Base-by-base conservation (phyloP, 2,113 vertebrate genomes). In the Furnarius figulus region DNA sequence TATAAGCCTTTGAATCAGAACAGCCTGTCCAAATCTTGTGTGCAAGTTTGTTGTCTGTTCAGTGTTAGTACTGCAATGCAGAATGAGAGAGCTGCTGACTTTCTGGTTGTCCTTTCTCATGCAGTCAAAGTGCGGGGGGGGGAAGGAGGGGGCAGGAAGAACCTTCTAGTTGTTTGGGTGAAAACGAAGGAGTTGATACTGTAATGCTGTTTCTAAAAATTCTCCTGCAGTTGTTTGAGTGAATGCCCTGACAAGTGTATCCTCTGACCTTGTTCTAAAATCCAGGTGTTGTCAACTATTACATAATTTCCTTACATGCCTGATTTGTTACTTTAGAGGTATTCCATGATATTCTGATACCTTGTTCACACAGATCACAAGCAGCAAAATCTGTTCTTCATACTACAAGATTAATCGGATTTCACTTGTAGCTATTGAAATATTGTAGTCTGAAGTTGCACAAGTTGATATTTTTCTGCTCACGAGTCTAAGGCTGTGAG, bases 21-120 rank as follows among this genome's bases (percentile, higher is more conserved):
- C 66, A 40, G 15, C 12, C 2, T 4, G 40, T 76, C 78, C 68
- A 59, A 21, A 14, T 87, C 49, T 50, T 80, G 50, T 35, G 42
- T 77, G 85, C 86, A 63, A 90, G 85, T 97, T 96, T 96, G 95
- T 91, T 92, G 87, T 78, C 65, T 93, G 82, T 81, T 82, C 81
- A 25, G 10, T 12, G 16, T 74, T 63, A 50, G 53, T 75, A 17
- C 94, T 95, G 92, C 95, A 97, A 78, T 96, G 96, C 95, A 85
- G 70, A 31, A 39, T 20, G 46, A 73, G 77, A 78, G 50, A 67
- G 76, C 85, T 67, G 58, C 74, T 71, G 65, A 73, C 79, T 80
- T 93, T 85, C 90, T 93, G 74, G 24, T 77, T 0, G 25, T 82
- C 73, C 95, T 96, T 85, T 62, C 62, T 49, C 47, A 20, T 4